Percentiles rank a stretch among this genome's conserved stretches.
Evolutionary conservation across 2,888 invertebrate genomes (phyloP).

Genomic region (Lycocerus yunnanus): DNA sequence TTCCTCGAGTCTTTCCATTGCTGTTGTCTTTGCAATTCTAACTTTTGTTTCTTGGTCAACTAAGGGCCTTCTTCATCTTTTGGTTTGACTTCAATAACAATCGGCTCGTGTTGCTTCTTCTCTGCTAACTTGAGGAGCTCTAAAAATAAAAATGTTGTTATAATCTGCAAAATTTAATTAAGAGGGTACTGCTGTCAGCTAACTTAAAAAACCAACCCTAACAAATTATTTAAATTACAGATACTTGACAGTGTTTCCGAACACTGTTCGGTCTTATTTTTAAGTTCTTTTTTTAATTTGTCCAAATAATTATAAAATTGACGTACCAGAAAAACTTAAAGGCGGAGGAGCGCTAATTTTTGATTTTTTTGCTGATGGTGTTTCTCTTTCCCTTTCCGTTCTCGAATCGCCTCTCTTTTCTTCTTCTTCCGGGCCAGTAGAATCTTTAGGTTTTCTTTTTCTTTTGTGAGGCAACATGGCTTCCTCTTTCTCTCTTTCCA

Average conservation of each 20-base stretch:
- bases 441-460: constrained; percentile 57
- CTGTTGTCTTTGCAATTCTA: constrained; percentile 74
- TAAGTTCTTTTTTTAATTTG: too few relatives aligned
- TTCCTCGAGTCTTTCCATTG: constrained; percentile 54
- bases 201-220: too few relatives aligned
- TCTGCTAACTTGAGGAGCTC: constrained; percentile 81
- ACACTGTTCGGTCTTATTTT: too few relatives aligned
- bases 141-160: constrained; percentile 45
- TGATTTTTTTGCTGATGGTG: constrained; percentile 58
- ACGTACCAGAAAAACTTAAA: constrained; percentile 70
- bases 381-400: constrained; percentile 49
- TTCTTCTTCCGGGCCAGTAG: constrained; percentile 32
- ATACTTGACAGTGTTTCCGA: too few relatives aligned
- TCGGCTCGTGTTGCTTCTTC: constrained; percentile 80
- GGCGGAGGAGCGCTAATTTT: constrained; percentile 70
- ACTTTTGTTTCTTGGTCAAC: constrained; percentile 81
- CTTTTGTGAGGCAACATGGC: constrained; percentile 70
- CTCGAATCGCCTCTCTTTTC: constrained; percentile 35
- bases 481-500: constrained; percentile 72
- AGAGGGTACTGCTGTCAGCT: not conserved
- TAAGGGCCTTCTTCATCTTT: constrained; percentile 66
- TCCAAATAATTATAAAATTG: too few relatives aligned
- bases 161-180: not conserved
- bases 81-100: constrained; percentile 63
- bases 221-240: too few relatives aligned